Conservation (phyloP, 2,888 invertebrate species). For the Drosophila helvetica region DNA sequence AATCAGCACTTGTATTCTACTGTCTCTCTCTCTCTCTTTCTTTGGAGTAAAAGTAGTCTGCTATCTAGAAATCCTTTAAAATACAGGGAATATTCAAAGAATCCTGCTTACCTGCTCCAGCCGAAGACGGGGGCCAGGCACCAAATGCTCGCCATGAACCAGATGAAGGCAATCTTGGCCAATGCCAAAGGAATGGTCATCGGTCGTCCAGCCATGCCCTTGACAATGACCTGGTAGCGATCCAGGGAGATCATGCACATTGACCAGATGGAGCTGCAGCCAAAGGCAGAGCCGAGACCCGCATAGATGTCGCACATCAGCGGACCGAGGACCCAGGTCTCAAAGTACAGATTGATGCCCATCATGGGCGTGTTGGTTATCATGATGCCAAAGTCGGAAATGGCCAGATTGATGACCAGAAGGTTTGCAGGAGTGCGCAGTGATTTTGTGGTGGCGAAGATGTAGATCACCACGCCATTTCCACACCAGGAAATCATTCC, state of each 20-base stretch:
- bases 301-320: slow-evolving; percentile 95
- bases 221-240: slow-evolving; percentile 97
- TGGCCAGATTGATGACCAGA: slow-evolving; percentile 94
- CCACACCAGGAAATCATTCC: slow-evolving; percentile 85
- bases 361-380: slow-evolving; percentile 84
- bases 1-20: too few species aligned
- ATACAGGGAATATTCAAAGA: too few species aligned
- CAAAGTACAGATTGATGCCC: slow-evolving; percentile 83
- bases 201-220: slow-evolving; percentile 93
- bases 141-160: slow-evolving; percentile 91
- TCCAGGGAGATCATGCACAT: slow-evolving; percentile 97
- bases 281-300: slow-evolving; percentile 93
- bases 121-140: slow-evolving; percentile 93
- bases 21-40: too few species aligned
- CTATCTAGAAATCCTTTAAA: too few species aligned
- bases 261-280: slow-evolving; percentile 95
- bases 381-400: slow-evolving; percentile 95
- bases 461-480: slow-evolving; percentile 83
- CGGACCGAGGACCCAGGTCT: slow-evolving; percentile 85
- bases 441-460: slow-evolving; percentile 83
- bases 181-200: slow-evolving; percentile 92
- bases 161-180: slow-evolving; percentile 90
- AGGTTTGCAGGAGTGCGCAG: slow-evolving; percentile 95
- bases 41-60: too few species aligned
- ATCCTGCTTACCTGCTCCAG: slow-evolving; percentile 87